phyloP scores from a whole-genome alignment of 2,888 invertebrate species.

The Axea sp. region DNA sequence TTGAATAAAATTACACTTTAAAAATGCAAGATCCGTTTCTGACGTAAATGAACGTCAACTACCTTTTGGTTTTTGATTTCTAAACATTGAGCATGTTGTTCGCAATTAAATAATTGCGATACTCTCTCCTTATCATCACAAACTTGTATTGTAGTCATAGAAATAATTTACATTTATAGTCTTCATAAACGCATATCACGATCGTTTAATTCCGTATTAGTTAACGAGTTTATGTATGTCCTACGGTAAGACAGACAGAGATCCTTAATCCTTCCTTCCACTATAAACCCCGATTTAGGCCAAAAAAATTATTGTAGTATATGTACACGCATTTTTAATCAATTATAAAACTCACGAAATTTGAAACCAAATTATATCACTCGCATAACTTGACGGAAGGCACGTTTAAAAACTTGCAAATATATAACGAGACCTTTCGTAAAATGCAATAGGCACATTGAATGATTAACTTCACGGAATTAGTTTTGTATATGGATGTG shows the following conservation, averaged over 20 bases:
- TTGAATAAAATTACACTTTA: constrained; percentile 1
- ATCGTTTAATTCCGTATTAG: constrained; percentile 17
- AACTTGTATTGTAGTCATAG: constrained; percentile 27
- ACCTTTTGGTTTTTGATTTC: constrained; percentile 24
- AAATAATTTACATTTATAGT: constrained; percentile 37
- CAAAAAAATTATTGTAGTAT: constrained; percentile 5
- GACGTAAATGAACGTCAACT: neutral
- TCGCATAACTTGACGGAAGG: constrained; percentile 47
- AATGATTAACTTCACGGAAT: constrained; percentile 47
- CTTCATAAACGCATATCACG: constrained; percentile 27
- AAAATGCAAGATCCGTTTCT: neutral
- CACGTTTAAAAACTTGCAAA: constrained; percentile 15
- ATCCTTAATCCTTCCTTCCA: constrained; percentile 34
- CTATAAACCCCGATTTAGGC: constrained; percentile 15
- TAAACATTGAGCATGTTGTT: constrained; percentile 31
- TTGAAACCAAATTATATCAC: constrained; percentile 24
- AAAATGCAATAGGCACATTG: constrained; percentile 58
- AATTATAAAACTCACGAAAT: constrained; percentile 8
- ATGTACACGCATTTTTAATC: constrained; percentile 20
- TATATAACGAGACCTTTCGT: constrained; percentile 21
- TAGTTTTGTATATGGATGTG: constrained; percentile 12
- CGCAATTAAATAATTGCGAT: constrained; percentile 6
- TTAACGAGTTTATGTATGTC: constrained; percentile 33
- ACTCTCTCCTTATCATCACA: neutral
- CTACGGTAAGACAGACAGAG: constrained; percentile 32